Conservation (phyloP, 2,888 invertebrate species). For the Plemyria rubiginata region DNA sequence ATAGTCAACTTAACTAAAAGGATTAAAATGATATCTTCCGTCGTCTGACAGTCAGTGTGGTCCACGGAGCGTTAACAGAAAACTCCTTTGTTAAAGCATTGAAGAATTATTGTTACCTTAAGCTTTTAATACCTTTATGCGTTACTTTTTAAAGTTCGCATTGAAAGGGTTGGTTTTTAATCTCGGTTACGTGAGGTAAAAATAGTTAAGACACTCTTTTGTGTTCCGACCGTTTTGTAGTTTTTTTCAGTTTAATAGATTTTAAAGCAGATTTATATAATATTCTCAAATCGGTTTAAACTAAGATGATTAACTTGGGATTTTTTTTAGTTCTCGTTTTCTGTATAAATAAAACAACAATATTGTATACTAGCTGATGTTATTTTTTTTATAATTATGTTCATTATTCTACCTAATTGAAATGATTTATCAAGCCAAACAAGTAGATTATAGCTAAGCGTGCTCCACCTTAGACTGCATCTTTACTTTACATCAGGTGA, state of each 20-base stretch:
- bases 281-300: conserved; percentile 10
- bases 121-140: conserved; percentile 83
- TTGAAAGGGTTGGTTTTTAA: conserved; percentile 80
- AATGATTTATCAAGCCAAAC: too few species aligned
- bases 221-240: conserved; percentile 64
- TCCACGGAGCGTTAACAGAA: conserved; percentile 78
- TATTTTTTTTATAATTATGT: too few species aligned
- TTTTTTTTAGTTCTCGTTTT: too few species aligned
- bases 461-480: too few species aligned
- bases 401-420: too few species aligned
- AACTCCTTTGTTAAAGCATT: conserved; percentile 72
- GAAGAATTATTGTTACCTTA: conserved; percentile 78
- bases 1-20: conserved; percentile 85
- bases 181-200: conserved; percentile 72
- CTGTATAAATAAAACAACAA: too few species aligned
- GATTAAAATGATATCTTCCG: conserved; percentile 85
- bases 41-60: conserved; percentile 82
- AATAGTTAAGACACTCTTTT: conserved; percentile 64
- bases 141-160: conserved; percentile 82
- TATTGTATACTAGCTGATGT: too few species aligned
- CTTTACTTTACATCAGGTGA: too few species aligned
- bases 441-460: too few species aligned
- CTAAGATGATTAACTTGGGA: conserved; percentile 8
- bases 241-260: conserved; percentile 47
- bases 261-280: conserved; percentile 47